Evolutionary conservation across 35 echinoderm and acorn worm species (phyloP), one percentile per base, ranked within the genome.

Genomic region (Ptychodera flava): DNA sequence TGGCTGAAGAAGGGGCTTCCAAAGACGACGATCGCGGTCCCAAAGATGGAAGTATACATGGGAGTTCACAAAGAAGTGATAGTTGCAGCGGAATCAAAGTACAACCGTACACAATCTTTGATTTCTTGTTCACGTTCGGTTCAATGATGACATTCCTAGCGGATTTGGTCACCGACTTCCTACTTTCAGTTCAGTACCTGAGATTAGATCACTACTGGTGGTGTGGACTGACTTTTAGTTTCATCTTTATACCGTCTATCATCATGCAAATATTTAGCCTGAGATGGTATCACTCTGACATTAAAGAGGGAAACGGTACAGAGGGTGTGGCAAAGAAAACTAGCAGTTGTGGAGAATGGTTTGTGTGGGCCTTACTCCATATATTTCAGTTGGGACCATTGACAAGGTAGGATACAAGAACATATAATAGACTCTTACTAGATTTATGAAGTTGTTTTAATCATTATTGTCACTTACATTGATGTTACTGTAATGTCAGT

Each of bases 231-330:
- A 99, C 96, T 6, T 92, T 99, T 86, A 85, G 84, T 36, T 99
- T 99, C 81, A 86, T 99, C 27, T 36, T 94, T 81, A 52, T 99
- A 30, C 92, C 96, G 16, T 94, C 92, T 31, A 77, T 99, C 12
- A 93, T 90, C 10, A 83, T 94, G n/a, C 96, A 99, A 83, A 90
- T 90, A 35, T 91, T 99, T 85, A 99, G 96, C 78, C 86, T 99
- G 2, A 33, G 96, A 33, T 99, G 96, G 96, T 94, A 92, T 80
- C 84, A 94, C 31, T 32, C 82, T 1, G 96, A 99, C 85, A 34
- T 87, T 16, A 86, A 89, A 1, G 81, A 93, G 36, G 28, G 28
- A 14, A 33, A 36, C 30, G 82, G 37, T 28, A 16, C 33, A 37
- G 28, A 80, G 1, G 1, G 1, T n/a, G 10, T 36, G 6, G 14